Evolutionary conservation across 1,140 invertebrate genomes (phyloP), one percentile per base, ranked within the genome.

Genomic region (Papilio xuthus): DNA sequence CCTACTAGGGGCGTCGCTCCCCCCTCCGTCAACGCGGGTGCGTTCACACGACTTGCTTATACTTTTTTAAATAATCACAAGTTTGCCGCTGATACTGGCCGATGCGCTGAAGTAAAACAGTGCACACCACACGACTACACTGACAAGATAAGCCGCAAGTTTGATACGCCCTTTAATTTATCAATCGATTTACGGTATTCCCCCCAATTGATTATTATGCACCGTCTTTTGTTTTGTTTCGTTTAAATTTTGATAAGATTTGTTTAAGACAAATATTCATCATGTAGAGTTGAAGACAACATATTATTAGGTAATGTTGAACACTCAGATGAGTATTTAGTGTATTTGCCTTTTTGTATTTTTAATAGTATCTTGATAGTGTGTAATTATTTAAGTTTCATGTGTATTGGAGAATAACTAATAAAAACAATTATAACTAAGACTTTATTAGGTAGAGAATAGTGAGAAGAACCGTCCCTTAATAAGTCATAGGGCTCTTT

Each of bases 11-110:
- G 92, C 92, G 92, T 89, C 85, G 78, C 78, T 89, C 85, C 89
- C 90, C 90, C 85, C 92, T 88, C 85, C 85, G 85, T 85, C 83
- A 82, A 78, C 83, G 82, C 80, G 84, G 88, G 88, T 90, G 90
- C 92, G 90, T 92, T 92, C 92, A 92, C 90, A 91, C 90, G 85
- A 88, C 83, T 90, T 83, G 85, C 85, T 89, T 88, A 89, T 87
- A 92, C 56, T 76, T 76, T n/a, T 93, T 93, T 86, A 93, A 93
- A 91, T 93, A 92, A 93, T 91, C 90, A 89, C 87, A 90, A 86
- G 74, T 89, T 84, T 82, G 67, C 80, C 83, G 86, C 88, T 90
- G 88, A 90, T 92, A 91, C 90, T 67, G 60, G 60, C 60, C 60
- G 60, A 67, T 67, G 56, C 56, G 56, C 60, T 67, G 84, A 85